Evolutionary conservation across 1,140 invertebrate species (phyloP), one percentile per base, ranked within the genome.

Genomic region (Orchestia grillus): DNA sequence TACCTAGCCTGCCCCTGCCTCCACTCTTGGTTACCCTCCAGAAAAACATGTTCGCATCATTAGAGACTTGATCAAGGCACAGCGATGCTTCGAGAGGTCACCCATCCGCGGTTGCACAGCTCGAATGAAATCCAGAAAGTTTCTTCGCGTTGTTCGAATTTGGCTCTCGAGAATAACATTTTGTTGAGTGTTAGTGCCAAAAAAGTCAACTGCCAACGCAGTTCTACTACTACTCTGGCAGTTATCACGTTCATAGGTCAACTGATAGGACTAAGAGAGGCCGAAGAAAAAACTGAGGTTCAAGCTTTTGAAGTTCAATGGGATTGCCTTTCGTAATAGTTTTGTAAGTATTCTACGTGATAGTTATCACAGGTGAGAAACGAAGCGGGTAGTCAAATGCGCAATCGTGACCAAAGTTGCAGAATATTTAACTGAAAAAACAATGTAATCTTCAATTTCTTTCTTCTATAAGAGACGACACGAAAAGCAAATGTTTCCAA

Each of bases 1-100:
- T 77, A 77, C 62, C 62, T 53, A 77, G 62, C 62, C 62, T 77
- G 62, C 62, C 62, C 62, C 62, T 77, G 62, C 62, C 62, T 77
- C 62, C 62, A 28, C 62, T 77, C 62, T 28, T 77, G 62, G 62
- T 77, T 77, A 77, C 62, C 28, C 62, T 77, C 62, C 62, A 77
- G 15, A 77, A 77, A 77, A 77, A 77, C 62, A 77, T 77, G 62
- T 77, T 77, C 62, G 62, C 62, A 77, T 77, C 62, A 77, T 77
- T 77, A 77, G 62, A 77, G 62, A 1, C 62, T 77, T 36, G 62
- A 77, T 77, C 62, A 77, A 77, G 62, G 36, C 62, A 77, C 62
- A 77, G 36, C 62, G 62, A 77, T 77, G 62, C 62, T 36, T 77
- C 62, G 62, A 77, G 62, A 77, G 62, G 62, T 77, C 62, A 77